These are phyloP conservation scores for Silurus glanis DNA, from an alignment of 2,113 vertebrate species.

Conservation along the genomic window DNA sequence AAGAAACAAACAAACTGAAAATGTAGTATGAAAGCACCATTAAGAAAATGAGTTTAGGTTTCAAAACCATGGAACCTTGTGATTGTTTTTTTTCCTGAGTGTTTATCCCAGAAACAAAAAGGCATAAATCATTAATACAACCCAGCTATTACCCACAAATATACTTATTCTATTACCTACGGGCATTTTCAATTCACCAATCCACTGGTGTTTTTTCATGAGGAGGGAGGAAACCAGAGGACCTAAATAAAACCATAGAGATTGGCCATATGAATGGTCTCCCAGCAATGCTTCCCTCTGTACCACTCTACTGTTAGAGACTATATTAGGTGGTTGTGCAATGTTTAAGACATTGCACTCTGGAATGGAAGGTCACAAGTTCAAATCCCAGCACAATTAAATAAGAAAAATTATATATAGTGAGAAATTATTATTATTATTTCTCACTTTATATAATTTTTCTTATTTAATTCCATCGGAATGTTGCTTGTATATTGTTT, in stretches of 20 bases:
- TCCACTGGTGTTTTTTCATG: not conserved
- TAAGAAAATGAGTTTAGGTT: not conserved
- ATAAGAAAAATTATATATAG: not conserved
- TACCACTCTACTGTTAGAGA: not conserved
- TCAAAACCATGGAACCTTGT: no score
- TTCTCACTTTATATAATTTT: not conserved
- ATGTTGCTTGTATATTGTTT: slow-evolving; percentile 9
- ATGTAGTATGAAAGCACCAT: not conserved
- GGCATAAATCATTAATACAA: not conserved
- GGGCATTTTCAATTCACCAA: no score
- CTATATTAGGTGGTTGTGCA: no score
- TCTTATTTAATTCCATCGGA: not conserved
- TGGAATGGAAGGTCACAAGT: no score
- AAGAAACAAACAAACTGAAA: not conserved
- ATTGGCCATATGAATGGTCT: not conserved
- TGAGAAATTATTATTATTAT: no score
- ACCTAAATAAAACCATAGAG: not conserved
- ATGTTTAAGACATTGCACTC: no score
- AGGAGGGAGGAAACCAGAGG: not conserved
- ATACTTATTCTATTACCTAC: not conserved
- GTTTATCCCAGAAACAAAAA: not conserved
- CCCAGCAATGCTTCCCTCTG: not conserved
- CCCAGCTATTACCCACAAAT: not conserved
- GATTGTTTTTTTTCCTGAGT: no score
- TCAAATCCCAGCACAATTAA: not conserved